Base-by-base conservation (phyloP, 2,113 vertebrate genomes). In the Nannobrachium achirus region DNA sequence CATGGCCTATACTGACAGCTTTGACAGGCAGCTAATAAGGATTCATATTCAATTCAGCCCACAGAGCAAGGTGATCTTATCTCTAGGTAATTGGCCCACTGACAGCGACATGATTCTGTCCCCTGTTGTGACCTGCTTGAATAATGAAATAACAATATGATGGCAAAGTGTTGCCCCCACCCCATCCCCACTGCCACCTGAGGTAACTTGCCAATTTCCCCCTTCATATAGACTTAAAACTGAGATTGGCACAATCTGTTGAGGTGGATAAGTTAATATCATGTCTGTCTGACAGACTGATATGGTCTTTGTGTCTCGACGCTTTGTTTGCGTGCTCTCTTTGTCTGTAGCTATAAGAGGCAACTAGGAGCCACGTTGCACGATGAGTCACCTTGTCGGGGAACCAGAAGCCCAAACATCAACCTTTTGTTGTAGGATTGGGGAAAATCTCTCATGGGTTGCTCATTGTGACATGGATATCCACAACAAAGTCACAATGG, bases 11-110 rank as follows among this genome's bases (percentile, higher is more conserved):
- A 13, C 72, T 79, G 82, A 78, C 52, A 52, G 61, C 68, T 80
- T 42, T 86, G 87, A 91, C 83, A 84, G 84, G 79, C 75, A 72
- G 72, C 78, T 89, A 84, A 89, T 87, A 83, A 87, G 79, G 86
- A 88, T 56, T 78, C 83, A 79, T 82, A 64, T 81, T 84, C 70
- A 25, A 57, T 56, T 51, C 66, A 14, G 59, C 78, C 69, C 73
- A 58, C 73, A 65, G 78, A 81, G 85, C 63, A 18, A 60, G 75
- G 57, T 84, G 84, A 87, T 90, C 76, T 78, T 67, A 58, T 81
- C 76, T 85, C 77, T 20, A 71, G 71, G 81, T 85, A 78, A 89
- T 81, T 80, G 64, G 69, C 71, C 75, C 64, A 39, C 81, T 83
- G 67, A 81, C 64, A 69, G 73, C 61, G 69, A 82, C 70, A 61